Base-by-base conservation (phyloP, 2,888 invertebrate genomes). In the Lasiommata megera region DNA sequence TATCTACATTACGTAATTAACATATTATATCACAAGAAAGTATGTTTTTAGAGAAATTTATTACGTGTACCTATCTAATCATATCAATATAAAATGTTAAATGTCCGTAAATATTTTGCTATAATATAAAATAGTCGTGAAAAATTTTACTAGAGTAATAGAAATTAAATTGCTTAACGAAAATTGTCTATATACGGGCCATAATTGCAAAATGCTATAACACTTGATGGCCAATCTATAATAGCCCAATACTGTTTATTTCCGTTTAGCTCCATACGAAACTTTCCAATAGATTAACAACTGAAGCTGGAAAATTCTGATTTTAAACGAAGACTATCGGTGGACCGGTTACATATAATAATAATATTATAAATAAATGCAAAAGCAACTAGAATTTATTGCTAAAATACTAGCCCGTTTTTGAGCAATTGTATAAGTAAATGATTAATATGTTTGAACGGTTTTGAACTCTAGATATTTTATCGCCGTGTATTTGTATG, bases 21-120 rank as follows among this genome's bases (percentile, higher is more conserved):
- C 57, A 69, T 71, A 73, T 71, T 71, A 61, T 64, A 63, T 65
- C 65, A 64, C 65, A 55, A 62, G 58, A 58, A 63, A 59, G 59
- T 54, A 61, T 64, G 74, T 82, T 82, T 43, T 84, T 82, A 79
- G 81, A 83, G 68, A 72, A 74, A 67, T 84, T 79, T 82, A 82
- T 78, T 82, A 82, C 76, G 78, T 77, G 72, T 79, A 71, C 71
- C 71, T 76, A 68, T 72, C 46, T 62, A 55, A 60, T 78, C 84
- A 84, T 86, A 87, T 85, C 84, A 80, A 72, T 63, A 67, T 68
- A 68, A 68, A 67, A 61, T 65, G 65, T 65, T 64, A 68, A 67
- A 61, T 65, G 65, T 65, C 64, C 65, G 65, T 68, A 59, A 61
- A 53, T 62, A 57, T 68, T 62, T 68, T 56, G 57, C 64, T 70